phyloP scores from a whole-genome alignment of 2,888 invertebrate genomes.

The Sclerodermus sp. region DNA sequence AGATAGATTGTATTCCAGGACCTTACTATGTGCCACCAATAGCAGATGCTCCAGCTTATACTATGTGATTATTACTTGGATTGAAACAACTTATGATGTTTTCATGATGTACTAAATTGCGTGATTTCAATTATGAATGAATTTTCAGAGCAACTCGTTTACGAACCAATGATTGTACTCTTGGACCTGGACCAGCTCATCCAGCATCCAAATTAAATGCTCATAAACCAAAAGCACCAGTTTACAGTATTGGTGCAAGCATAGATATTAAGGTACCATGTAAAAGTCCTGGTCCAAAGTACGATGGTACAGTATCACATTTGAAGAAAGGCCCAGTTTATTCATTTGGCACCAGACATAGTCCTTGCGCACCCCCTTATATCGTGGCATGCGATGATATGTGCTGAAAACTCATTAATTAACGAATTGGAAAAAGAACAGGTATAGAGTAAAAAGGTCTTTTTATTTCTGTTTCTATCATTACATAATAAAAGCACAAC shows the following conservation, averaged over 20 bases:
- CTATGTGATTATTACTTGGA: slow-evolving; percentile 25
- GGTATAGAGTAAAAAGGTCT: too few species aligned
- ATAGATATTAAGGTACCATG: slow-evolving; percentile 54
- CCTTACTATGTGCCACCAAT: slow-evolving; percentile 25
- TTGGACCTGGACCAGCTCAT: slow-evolving; percentile 25
- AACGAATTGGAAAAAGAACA: too few species aligned
- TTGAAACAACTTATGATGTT: not conserved
- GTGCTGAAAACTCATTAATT: slow-evolving; percentile 9
- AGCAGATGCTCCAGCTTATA: slow-evolving; percentile 28
- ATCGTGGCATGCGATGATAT: slow-evolving; percentile 52
- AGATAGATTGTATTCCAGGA: slow-evolving; percentile 21
- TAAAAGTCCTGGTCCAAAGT: slow-evolving; percentile 61
- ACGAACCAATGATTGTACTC: too few species aligned
- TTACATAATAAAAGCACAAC: too few species aligned
- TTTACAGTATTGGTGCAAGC: slow-evolving; percentile 57
- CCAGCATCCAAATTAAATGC: slow-evolving; percentile 12
- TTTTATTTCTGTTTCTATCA: too few species aligned
- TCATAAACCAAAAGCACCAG: slow-evolving; percentile 49
- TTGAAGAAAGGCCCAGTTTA: slow-evolving; percentile 59
- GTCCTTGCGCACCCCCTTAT: slow-evolving; percentile 62
- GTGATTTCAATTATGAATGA: too few species aligned
- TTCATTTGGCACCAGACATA: slow-evolving; percentile 66
- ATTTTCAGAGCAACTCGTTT: too few species aligned
- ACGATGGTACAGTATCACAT: slow-evolving; percentile 40
- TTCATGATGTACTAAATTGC: too few species aligned